These are phyloP conservation scores for Gortyna flavago DNA, from an alignment of 2,888 invertebrate genomes.

Conservation along the genomic window DNA sequence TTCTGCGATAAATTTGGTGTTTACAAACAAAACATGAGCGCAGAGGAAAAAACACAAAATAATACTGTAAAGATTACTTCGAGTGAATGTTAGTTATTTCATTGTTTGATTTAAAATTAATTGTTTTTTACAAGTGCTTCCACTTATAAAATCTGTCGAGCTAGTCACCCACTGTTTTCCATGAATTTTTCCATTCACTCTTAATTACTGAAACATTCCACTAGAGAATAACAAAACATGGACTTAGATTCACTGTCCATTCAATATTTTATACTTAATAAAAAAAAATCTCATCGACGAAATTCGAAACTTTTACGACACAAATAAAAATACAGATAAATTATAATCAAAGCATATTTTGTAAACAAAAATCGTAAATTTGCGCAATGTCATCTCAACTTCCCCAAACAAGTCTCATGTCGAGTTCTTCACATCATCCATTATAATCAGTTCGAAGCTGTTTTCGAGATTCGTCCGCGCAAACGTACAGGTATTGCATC, in stretches of 20 bases:
- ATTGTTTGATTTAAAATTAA: not conserved
- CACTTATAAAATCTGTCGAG: constrained; percentile 11
- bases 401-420: constrained; percentile 34
- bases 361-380: constrained; percentile 9
- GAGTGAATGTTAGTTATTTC: not conserved
- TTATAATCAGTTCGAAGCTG: constrained; percentile 46
- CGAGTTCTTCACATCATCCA: constrained; percentile 39
- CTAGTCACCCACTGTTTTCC: not conserved
- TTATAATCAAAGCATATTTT: constrained; percentile 6
- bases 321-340: not conserved
- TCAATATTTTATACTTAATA: not conserved
- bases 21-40: constrained; percentile 38
- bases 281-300: not conserved
- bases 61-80: not conserved
- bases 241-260: not conserved
- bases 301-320: not conserved
- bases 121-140: not conserved
- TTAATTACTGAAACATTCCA: constrained; percentile 21
- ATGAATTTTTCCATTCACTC: constrained; percentile 33
- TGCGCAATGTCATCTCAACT: constrained; percentile 17
- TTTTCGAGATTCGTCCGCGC: constrained; percentile 7
- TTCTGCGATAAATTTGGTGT: constrained; percentile 7
- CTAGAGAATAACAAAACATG: not conserved
- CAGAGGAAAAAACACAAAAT: not conserved
- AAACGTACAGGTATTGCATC: constrained; percentile 19